Percentiles rank a stretch among this genome's conserved stretches.
These are phyloP conservation scores for Onthophagus sagittarius DNA, from an alignment of 2,888 invertebrate genomes.

Conservation along the genomic window DNA sequence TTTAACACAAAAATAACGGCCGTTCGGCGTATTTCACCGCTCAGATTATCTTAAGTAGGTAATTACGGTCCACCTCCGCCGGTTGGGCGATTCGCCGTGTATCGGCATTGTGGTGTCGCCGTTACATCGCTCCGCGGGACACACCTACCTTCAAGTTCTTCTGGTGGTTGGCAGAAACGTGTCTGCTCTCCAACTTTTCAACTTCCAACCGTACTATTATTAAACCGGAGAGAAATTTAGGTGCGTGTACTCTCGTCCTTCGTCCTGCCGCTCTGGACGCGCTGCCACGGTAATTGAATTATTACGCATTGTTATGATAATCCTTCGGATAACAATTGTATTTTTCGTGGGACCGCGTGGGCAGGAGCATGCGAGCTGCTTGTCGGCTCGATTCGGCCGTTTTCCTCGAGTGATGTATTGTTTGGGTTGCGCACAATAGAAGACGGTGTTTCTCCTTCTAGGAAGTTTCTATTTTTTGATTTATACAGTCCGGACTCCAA, in stretches of 20 bases:
- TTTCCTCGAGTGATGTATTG: background rate
- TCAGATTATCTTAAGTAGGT: conserved; percentile 23
- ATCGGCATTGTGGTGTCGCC: background rate
- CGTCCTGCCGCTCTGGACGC: background rate
- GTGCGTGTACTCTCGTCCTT: background rate
- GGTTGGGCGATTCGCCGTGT: background rate
- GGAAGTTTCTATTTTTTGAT: background rate
- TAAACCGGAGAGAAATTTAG: background rate
- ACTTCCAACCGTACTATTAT: background rate
- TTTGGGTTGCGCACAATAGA: background rate
- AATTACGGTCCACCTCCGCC: conserved; percentile 22
- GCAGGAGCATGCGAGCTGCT: background rate
- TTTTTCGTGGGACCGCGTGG: conserved; percentile 6
- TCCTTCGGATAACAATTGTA: conserved; percentile 16
- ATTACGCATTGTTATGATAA: conserved; percentile 23
- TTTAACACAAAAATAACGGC: conserved; percentile 2
- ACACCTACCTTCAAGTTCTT: background rate
- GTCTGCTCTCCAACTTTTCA: background rate
- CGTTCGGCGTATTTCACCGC: conserved; percentile 17
- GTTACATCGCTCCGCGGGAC: background rate
- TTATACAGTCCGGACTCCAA: background rate
- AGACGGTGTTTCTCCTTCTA: background rate
- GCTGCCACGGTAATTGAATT: conserved; percentile 19
- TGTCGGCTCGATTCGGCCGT: background rate
- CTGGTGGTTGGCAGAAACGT: background rate